Evolutionary conservation across 1,140 invertebrate species (phyloP), one percentile per base, ranked within the genome.

Genomic region (Hyposmocoma kahamanoa): DNA sequence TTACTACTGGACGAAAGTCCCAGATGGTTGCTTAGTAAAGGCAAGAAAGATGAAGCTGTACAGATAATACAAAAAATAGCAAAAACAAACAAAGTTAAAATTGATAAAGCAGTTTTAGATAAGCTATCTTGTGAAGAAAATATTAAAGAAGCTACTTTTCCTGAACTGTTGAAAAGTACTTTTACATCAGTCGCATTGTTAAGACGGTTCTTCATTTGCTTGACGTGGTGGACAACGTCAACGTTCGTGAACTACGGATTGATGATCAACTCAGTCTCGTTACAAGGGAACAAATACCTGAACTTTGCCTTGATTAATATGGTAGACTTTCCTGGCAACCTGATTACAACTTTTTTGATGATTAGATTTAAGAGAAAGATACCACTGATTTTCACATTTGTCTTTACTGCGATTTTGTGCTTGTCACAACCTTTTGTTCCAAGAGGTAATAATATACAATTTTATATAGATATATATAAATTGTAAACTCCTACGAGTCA

Each of bases 211-310:
- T 68, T 91, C 0, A 89, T 90, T 10, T 91, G 92, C 48, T 88
- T 89, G 10, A 87, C 91, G 51, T 93, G 89, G 83, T 95, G 91
- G 92, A 87, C 89, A 1, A 90, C 91, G 0, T 90, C 89, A 44
- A 89, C 91, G 0, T 91, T 95, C 55, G 89, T 94, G 0, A 95
- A 93, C 62, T 96, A 94, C 65, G 94, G 94, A 0, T 62, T 96
- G 19, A 90, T 91, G 1, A 88, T 96, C 6, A 94, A 95, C 63
- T 91, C 93, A 0, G 92, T 93, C 2, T 89, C 91, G 6, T 84
- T 96, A 22, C 89, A 89, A 49, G 93, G 93, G 2, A 90, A 85
- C 26, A 84, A 89, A 56, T 94, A 93, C 69, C 61, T 90, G 11
- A 92, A 92, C 66, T 93, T 91, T 59, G 89, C 90, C 1, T 74